A percentile compares a stretch with the other conserved stretches of the same genome.
phyloP scores from a whole-genome alignment of 1,140 invertebrate species.

The Cheumatopsyche charites region DNA sequence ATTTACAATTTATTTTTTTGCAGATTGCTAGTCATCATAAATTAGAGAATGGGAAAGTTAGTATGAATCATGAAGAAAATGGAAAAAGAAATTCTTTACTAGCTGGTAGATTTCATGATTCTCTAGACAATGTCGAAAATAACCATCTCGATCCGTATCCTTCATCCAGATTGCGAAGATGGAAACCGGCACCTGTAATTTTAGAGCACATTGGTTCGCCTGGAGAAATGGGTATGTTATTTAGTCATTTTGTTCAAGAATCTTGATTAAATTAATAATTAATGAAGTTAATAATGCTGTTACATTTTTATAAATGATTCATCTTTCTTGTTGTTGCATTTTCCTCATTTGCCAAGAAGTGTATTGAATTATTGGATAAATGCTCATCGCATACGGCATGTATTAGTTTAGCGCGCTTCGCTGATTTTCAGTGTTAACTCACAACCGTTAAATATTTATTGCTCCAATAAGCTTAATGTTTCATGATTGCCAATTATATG shows the following conservation, averaged over 20 bases:
- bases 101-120: constrained; percentile 53
- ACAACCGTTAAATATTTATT: constrained; percentile 2
- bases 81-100: constrained; percentile 59
- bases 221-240: constrained; percentile 82
- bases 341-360: too few relatives aligned
- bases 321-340: too few relatives aligned
- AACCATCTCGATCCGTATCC: constrained; percentile 55
- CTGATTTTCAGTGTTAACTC: constrained; percentile 18
- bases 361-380: too few relatives aligned
- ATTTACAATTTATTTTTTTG: not conserved
- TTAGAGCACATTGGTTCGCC: constrained; percentile 71
- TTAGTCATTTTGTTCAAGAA: not conserved
- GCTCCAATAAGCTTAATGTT: not conserved
- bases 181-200: constrained; percentile 75
- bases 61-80: constrained; percentile 19
- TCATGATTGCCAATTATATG: too few relatives aligned
- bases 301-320: too few relatives aligned
- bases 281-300: constrained; percentile 7
- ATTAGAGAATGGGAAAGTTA: constrained; percentile 14
- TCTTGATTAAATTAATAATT: not conserved
- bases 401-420: not conserved
- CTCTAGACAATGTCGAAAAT: constrained; percentile 53
- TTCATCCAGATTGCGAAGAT: constrained; percentile 67
- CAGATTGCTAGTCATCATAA: constrained; percentile 21
- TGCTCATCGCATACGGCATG: not conserved